A percentile compares a stretch with the other conserved stretches of the same genome.
phyloP scores from a whole-genome alignment of 2,797 vertebrate genomes.

The Chaenodraco wilsoni region DNA sequence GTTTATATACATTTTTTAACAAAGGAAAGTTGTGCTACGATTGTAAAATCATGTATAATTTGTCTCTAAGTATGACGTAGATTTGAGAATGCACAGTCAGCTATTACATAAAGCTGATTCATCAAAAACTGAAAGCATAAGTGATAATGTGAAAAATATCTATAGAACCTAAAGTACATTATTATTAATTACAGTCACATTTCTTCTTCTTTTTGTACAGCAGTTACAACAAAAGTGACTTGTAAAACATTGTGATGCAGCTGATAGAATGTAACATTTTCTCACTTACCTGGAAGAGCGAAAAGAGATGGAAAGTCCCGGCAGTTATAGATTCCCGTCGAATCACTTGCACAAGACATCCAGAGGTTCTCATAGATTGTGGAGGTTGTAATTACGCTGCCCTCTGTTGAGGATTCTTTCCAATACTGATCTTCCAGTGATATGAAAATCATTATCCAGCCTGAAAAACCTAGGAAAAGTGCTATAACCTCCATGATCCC shows the following conservation, averaged over 20 bases:
- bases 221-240: background rate
- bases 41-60: background rate
- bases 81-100: slow-evolving; percentile 57
- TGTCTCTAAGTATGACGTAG: background rate
- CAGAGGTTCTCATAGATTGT: slow-evolving; percentile 93
- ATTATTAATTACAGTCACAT: background rate
- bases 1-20: background rate
- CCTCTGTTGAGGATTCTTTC: slow-evolving; percentile 88
- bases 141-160: background rate
- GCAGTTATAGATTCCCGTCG: slow-evolving; percentile 88
- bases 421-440: slow-evolving; percentile 87
- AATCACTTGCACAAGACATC: slow-evolving; percentile 93
- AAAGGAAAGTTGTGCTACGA: background rate
- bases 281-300: slow-evolving; percentile 88
- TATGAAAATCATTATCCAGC: slow-evolving; percentile 84
- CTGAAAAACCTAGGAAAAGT: slow-evolving; percentile 82
- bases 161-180: background rate
- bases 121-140: slow-evolving; percentile 9
- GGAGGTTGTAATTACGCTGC: slow-evolving; percentile 89
- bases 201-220: background rate
- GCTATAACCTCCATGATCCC: slow-evolving; percentile 78
- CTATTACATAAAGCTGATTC: slow-evolving; percentile 42
- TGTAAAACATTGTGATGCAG: background rate
- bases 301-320: slow-evolving; percentile 90
- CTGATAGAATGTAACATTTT: background rate